phyloP scores from a whole-genome alignment of 2,797 vertebrate genomes.

The Rhinoraja longicauda region DNA sequence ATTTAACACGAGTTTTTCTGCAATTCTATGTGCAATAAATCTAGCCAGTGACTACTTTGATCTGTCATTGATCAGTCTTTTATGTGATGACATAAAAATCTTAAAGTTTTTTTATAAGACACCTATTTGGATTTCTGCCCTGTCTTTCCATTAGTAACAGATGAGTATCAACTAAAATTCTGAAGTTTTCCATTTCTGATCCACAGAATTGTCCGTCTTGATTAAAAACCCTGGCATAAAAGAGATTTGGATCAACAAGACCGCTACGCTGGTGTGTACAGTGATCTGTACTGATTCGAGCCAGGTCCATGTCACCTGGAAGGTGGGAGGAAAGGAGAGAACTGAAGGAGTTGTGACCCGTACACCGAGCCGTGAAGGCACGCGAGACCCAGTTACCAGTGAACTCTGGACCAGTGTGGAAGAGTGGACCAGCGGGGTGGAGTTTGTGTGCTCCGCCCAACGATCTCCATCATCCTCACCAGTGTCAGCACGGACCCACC shows the following conservation, averaged over 20 bases:
- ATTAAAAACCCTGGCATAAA: not conserved
- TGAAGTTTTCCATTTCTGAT: not conserved
- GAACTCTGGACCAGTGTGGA: not conserved
- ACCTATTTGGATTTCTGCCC: not conserved
- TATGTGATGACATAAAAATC: too few relatives aligned
- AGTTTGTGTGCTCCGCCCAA: not conserved
- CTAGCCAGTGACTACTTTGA: too few relatives aligned
- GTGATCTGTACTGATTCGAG: not conserved
- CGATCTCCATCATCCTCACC: not conserved
- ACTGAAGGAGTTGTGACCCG: not conserved
- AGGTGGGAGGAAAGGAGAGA: not conserved
- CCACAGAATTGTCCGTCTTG: not conserved
- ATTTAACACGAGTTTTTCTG: not conserved
- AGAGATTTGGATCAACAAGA: conserved; percentile 15
- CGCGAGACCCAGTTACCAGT: not conserved
- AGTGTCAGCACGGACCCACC: not conserved
- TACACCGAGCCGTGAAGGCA: not conserved
- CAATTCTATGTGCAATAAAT: not conserved
- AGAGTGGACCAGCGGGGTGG: not conserved
- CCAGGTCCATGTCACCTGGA: not conserved
- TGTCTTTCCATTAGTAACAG: not conserved
- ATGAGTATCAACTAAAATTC: not conserved
- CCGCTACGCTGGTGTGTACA: not conserved
- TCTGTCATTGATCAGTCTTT: too few relatives aligned
- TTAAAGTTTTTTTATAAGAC: too few relatives aligned